Evolutionary conservation across 2,113 vertebrate genomes (phyloP).

Genomic region (Amphiprion ocellaris): DNA sequence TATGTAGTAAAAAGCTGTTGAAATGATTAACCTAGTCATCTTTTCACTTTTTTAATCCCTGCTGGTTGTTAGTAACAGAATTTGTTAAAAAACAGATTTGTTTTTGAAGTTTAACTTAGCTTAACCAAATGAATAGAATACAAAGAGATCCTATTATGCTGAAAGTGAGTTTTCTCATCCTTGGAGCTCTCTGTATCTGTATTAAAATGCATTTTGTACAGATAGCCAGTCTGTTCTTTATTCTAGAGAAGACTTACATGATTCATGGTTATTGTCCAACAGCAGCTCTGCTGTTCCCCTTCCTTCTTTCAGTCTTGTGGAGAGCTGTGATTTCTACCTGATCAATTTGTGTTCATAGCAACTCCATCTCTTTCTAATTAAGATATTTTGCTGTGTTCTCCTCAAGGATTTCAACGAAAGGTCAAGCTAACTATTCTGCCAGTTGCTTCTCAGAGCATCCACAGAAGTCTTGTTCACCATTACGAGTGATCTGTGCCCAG

Average conservation of each 20-base stretch:
- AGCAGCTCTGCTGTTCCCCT: conserved; percentile 20
- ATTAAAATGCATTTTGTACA: conserved; percentile 43
- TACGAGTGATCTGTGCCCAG: not conserved
- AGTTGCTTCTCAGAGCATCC: conserved; percentile 24
- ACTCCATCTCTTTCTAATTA: conserved; percentile 76
- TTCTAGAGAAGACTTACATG: conserved; percentile 24
- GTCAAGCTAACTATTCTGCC: conserved; percentile 61
- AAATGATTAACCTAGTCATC: not conserved
- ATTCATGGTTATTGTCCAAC: conserved; percentile 49
- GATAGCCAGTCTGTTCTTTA: conserved; percentile 27
- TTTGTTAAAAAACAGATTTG: too few species aligned
- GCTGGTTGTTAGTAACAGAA: not conserved
- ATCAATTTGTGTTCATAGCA: conserved; percentile 65
- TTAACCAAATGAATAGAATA: not conserved
- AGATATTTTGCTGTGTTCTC: conserved; percentile 65
- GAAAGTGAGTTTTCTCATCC: not conserved
- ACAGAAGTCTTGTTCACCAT: conserved; percentile 49
- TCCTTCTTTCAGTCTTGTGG: not conserved
- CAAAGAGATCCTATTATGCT: not conserved
- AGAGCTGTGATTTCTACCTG: conserved; percentile 47
- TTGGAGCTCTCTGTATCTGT: conserved; percentile 17
- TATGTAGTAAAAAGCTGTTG: not conserved
- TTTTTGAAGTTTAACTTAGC: not conserved
- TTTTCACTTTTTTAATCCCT: not conserved
- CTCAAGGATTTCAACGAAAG: conserved; percentile 61